phyloP scores from a whole-genome alignment of 2,113 vertebrate species.

The Synodontis membranacea region DNA sequence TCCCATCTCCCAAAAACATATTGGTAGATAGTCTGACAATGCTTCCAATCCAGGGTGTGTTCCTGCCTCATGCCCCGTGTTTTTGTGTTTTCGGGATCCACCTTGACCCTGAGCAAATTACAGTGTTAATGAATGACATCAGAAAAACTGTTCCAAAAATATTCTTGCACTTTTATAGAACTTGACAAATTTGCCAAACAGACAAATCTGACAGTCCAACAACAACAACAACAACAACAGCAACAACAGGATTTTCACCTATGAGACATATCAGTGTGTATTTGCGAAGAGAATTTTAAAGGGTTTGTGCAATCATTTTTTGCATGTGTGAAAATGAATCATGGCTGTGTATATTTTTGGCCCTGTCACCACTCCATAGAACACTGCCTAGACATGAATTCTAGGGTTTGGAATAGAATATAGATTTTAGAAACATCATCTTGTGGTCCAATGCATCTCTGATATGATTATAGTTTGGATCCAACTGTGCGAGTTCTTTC shows the following conservation, averaged over 20 bases:
- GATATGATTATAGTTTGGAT: constrained; percentile 11
- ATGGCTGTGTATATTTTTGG: not conserved
- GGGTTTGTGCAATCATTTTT: not conserved
- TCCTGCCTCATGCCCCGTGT: not conserved
- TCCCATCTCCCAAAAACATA: not conserved
- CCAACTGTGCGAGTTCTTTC: constrained; percentile 23
- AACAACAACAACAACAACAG: not conserved
- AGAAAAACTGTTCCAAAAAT: too few species aligned
- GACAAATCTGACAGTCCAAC: not conserved
- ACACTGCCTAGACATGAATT: not conserved
- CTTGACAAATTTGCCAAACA: not conserved
- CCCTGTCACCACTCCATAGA: not conserved
- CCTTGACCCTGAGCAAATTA: not conserved
- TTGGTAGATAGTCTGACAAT: not conserved
- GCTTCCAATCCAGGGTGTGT: not conserved
- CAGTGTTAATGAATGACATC: not conserved
- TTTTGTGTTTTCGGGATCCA: not conserved
- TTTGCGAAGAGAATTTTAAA: not conserved
- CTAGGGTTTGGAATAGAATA: not conserved
- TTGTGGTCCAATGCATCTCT: not conserved
- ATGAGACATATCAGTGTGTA: not conserved
- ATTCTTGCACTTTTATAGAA: too few species aligned
- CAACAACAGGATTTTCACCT: not conserved
- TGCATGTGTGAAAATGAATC: not conserved
- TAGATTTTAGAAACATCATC: not conserved